phyloP scores from a whole-genome alignment of 2,113 vertebrate genomes.

The Bettongia penicillata region DNA sequence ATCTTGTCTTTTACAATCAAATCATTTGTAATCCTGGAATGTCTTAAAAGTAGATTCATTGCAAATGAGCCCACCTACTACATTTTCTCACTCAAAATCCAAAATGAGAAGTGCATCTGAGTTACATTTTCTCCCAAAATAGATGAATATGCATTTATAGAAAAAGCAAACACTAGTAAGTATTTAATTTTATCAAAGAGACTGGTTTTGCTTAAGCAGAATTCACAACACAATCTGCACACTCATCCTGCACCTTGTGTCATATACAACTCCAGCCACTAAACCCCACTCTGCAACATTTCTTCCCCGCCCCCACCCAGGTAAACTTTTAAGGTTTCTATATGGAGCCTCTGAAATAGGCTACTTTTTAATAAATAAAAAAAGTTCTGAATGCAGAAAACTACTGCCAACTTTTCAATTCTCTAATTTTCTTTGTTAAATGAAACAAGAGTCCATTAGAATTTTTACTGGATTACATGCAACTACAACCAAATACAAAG shows the following conservation, averaged over 20 bases:
- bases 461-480: neutral
- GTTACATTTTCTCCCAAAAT: constrained; percentile 37
- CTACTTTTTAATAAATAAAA: neutral
- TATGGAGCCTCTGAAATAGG: neutral
- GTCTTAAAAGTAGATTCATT: neutral
- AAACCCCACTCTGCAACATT: neutral
- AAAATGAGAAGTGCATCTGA: constrained; percentile 4
- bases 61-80: constrained; percentile 22
- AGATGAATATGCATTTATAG: constrained; percentile 31
- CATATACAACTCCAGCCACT: neutral
- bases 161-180: neutral
- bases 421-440: neutral
- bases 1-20: neutral
- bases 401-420: neutral
- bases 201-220: neutral
- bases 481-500: neutral
- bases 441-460: neutral
- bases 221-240: neutral
- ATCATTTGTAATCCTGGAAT: neutral
- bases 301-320: neutral
- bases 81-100: constrained; percentile 34
- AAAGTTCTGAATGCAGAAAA: neutral
- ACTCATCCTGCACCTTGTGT: neutral
- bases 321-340: neutral
- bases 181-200: neutral